Conservation (phyloP, 2,113 vertebrate species). For the Perca fluviatilis region DNA sequence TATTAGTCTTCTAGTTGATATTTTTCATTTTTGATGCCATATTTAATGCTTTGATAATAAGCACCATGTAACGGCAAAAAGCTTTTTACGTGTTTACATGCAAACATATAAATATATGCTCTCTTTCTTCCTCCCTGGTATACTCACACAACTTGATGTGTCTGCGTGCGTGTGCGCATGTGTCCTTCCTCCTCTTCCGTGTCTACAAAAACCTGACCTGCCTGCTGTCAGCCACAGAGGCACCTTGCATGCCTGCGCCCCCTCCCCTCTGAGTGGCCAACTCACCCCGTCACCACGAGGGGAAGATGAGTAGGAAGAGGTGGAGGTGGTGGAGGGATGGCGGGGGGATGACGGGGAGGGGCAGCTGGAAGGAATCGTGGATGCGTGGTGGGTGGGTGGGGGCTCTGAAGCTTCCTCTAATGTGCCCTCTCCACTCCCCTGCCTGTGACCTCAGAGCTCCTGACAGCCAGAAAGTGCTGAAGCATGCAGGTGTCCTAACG, state of each 20-base stretch:
- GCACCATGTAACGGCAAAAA: slow-evolving; percentile 2
- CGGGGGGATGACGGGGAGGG: slow-evolving; percentile 25
- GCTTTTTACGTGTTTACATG: not conserved
- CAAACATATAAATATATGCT: not conserved
- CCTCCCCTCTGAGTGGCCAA: slow-evolving; percentile 42
- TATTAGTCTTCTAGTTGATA: not conserved
- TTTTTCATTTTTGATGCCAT: not conserved
- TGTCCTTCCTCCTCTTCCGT: slow-evolving; percentile 58
- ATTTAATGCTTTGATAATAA: not conserved
- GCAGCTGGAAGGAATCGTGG: slow-evolving; percentile 7
- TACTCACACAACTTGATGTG: slow-evolving; percentile 23
- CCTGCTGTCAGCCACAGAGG: slow-evolving; percentile 73
- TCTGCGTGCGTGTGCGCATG: slow-evolving; percentile 32
- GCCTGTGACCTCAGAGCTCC: slow-evolving; percentile 77
- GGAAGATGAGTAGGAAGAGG: slow-evolving; percentile 20
- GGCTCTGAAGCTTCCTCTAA: slow-evolving; percentile 68
- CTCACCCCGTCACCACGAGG: slow-evolving; percentile 64
- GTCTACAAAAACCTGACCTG: slow-evolving; percentile 69
- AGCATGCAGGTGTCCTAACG: slow-evolving; percentile 78
- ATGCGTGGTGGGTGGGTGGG: slow-evolving; percentile 40
- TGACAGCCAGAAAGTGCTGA: slow-evolving; percentile 80
- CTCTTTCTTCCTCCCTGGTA: not conserved
- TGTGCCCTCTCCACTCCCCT: slow-evolving; percentile 67
- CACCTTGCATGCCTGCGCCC: slow-evolving; percentile 45
- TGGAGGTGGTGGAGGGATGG: slow-evolving; percentile 30